phyloP scores from a whole-genome alignment of 2,113 vertebrate genomes.

The Callocephalon fimbriatum region DNA sequence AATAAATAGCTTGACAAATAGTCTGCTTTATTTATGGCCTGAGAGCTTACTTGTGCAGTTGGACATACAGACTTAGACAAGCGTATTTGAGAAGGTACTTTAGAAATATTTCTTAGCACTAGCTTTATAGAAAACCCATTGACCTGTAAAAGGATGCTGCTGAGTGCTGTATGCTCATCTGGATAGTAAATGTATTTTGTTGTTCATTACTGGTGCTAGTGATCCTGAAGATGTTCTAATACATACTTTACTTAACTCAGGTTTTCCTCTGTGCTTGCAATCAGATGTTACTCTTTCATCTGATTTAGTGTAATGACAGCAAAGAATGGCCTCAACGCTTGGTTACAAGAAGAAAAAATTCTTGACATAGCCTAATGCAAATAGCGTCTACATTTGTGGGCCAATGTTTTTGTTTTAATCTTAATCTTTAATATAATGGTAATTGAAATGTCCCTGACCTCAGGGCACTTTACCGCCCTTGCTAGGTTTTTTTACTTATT shows the following conservation, averaged over 20 bases:
- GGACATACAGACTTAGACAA: constrained; percentile 67
- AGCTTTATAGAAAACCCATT: constrained; percentile 67
- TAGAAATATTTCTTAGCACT: constrained; percentile 57
- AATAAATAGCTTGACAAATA: constrained; percentile 42
- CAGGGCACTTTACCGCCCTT: not conserved
- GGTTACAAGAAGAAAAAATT: not conserved
- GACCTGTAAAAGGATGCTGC: constrained; percentile 70
- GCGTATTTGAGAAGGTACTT: constrained; percentile 64
- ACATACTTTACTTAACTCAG: constrained; percentile 8
- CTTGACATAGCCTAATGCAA: not conserved
- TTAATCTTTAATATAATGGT: not conserved
- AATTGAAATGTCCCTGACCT: not conserved
- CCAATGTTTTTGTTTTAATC: not conserved
- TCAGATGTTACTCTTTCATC: not conserved
- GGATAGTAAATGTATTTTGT: constrained; percentile 43
- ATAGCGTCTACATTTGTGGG: not conserved
- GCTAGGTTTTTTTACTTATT: not conserved
- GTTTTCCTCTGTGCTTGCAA: constrained; percentile 34
- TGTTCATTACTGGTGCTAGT: constrained; percentile 31
- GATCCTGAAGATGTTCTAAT: constrained; percentile 52
- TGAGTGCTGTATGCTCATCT: constrained; percentile 11
- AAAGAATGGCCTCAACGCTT: constrained; percentile 12
- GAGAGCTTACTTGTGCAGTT: constrained; percentile 27
- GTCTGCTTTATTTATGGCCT: constrained; percentile 53
- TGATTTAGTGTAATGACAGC: not conserved